Conservation (phyloP, 2,113 vertebrate species). For the Clarias magur region DNA sequence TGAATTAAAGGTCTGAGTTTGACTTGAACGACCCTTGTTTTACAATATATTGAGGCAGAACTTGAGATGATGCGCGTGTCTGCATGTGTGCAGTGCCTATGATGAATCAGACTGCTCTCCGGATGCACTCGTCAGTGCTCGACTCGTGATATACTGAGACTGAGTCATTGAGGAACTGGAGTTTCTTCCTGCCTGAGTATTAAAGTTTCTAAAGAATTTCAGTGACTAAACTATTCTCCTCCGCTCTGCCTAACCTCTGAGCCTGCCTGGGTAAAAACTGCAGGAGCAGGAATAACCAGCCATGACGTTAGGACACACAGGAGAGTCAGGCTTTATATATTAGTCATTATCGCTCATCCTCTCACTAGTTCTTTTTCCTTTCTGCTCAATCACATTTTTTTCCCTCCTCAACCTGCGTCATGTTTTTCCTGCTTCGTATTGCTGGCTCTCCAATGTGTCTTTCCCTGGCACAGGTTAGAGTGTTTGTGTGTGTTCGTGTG, state of each 20-base stretch:
- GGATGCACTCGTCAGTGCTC: not conserved
- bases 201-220: slow-evolving; percentile 1
- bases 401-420: not conserved
- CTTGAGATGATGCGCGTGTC: not conserved
- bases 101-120: not conserved
- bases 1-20: too few species aligned
- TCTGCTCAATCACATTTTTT: not conserved
- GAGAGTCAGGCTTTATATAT: not conserved
- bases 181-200: not conserved
- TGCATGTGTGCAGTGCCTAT: not conserved
- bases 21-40: too few species aligned
- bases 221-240: not conserved
- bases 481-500: not conserved
- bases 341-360: slow-evolving; percentile 1
- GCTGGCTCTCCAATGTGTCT: not conserved
- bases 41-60: not conserved
- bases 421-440: not conserved
- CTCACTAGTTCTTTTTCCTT: not conserved
- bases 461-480: not conserved
- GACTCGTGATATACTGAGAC: not conserved
- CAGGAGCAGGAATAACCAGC: not conserved
- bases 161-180: slow-evolving; percentile 18
- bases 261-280: not conserved
- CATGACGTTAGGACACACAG: not conserved
- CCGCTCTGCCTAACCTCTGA: not conserved